phyloP scores from a whole-genome alignment of 2,888 invertebrate species.

The Scaptomyza flava region DNA sequence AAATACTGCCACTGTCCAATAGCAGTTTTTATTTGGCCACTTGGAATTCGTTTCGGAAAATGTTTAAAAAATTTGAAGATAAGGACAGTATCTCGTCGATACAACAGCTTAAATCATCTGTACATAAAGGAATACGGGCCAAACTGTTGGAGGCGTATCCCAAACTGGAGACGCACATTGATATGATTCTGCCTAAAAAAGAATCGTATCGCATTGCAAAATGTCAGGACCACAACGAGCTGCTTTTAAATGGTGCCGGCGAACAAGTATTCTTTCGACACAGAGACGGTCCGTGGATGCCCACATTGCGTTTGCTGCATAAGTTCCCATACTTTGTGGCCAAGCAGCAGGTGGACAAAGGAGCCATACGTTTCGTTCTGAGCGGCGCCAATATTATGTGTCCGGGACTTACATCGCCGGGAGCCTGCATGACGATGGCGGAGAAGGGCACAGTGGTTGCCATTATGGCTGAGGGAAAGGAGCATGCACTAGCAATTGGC shows the following conservation, averaged over 20 bases:
- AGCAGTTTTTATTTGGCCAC: conserved; percentile 7
- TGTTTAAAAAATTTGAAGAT: conserved; percentile 92
- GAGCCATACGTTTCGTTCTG: conserved; percentile 98
- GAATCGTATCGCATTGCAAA: conserved; percentile 96
- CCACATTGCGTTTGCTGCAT: conserved; percentile 96
- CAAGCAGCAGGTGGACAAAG: conserved; percentile 98
- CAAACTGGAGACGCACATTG: conserved; percentile 92
- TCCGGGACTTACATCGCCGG: conserved; percentile 98
- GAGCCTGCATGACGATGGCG: conserved; percentile 95
- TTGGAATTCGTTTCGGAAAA: conserved; percentile 66
- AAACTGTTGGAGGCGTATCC: conserved; percentile 95
- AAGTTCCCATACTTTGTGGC: conserved; percentile 98
- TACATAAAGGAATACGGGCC: conserved; percentile 96
- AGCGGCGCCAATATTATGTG: conserved; percentile 99
- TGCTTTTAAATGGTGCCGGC: conserved; percentile 95
- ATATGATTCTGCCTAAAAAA: conserved; percentile 96
- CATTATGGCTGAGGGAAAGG: conserved; percentile 99
- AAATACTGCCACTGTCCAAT: background rate
- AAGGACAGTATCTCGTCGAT: conserved; percentile 98
- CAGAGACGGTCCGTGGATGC: conserved; percentile 98
- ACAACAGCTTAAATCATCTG: conserved; percentile 98
- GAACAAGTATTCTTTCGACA: conserved; percentile 98
- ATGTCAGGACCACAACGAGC: conserved; percentile 99
- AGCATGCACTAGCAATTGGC: conserved; percentile 98
- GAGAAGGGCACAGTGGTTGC: conserved; percentile 95